Percentiles rank a stretch among this genome's conserved stretches.
phyloP scores from a whole-genome alignment of 2,113 vertebrate genomes.

The Rynchops niger region DNA sequence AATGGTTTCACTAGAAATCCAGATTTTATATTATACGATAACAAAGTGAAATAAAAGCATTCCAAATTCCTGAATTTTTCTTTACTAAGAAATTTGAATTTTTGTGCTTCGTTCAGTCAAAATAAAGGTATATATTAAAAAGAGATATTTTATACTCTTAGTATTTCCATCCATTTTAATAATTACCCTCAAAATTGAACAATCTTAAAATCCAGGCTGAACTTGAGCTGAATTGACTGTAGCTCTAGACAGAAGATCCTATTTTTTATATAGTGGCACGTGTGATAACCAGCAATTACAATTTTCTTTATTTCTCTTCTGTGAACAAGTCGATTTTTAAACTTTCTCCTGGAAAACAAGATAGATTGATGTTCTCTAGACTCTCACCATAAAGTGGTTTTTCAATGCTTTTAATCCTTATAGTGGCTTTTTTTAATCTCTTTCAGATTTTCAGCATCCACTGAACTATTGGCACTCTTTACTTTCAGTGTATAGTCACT shows the following conservation, averaged over 20 bases:
- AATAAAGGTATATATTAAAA: background rate
- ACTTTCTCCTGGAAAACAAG: background rate
- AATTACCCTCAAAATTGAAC: background rate
- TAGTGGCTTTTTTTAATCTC: background rate
- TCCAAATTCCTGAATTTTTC: background rate
- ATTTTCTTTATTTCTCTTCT: background rate
- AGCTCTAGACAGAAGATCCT: background rate
- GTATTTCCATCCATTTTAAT: background rate
- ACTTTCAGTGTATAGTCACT: background rate
- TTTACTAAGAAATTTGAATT: background rate
- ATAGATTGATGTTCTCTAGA: background rate
- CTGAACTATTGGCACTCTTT: background rate
- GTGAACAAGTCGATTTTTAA: background rate
- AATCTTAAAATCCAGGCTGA: background rate
- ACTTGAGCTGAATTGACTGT: background rate
- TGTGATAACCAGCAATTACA: background rate
- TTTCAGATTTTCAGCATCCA: background rate
- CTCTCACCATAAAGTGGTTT: accelerated
- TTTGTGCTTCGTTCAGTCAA: background rate
- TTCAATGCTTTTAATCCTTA: background rate
- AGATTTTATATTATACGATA: background rate
- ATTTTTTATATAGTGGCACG: background rate
- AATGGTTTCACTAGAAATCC: background rate
- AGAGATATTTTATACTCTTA: background rate
- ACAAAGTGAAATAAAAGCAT: background rate